Base-by-base conservation (phyloP, 2,888 invertebrate species). In the Cerastis leucographa region DNA sequence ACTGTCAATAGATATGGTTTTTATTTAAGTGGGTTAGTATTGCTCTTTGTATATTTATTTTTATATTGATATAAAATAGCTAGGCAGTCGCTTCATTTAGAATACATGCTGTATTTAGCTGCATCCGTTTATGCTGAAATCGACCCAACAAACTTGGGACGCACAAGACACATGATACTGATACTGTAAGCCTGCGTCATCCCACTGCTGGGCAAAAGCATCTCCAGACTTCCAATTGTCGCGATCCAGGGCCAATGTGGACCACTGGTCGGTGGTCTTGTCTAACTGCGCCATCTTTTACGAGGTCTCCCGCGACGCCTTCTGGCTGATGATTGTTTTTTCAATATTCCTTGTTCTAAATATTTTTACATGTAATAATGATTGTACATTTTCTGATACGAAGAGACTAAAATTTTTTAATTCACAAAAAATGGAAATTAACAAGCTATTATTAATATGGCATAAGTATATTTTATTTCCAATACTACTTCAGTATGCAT, bases 1-100 rank as follows among this genome's bases (percentile, higher is more conserved):
- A 93, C 89, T 90, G 91, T 91, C 90, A 91, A 90, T 89, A 73
- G 67, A 79, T 78, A 78, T 73, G 42, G 46, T 70, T 77, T 74
- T 69, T 69, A 79, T 79, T 70, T 79, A 51, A 81, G 66, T 78
- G 51, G 25, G 42, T 69, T 54, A 46, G 56, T 71, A 64, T 29
- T 65, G 51, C 62, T 71, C 56, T 49, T 64, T 46, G 29, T 42
- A 56, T 65, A 71, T 22, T 49, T 19, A 77, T 49, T 3, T 35
- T 22, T 35, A n/a, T 35, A 25, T 54, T 62, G 25, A 65, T n/a
- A 46, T 12, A 25, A 35, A 40, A 17, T 29, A 42, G 8, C 22
- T 42, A 29, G 22, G 2, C 4, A 25, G 49, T 40, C 2, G 2
- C 11, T 54, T 17, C 17, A 22, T 51, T 11, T 22, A 29, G 19